Base-by-base conservation (phyloP, 2,113 vertebrate genomes). In the Centropus unirufus region DNA sequence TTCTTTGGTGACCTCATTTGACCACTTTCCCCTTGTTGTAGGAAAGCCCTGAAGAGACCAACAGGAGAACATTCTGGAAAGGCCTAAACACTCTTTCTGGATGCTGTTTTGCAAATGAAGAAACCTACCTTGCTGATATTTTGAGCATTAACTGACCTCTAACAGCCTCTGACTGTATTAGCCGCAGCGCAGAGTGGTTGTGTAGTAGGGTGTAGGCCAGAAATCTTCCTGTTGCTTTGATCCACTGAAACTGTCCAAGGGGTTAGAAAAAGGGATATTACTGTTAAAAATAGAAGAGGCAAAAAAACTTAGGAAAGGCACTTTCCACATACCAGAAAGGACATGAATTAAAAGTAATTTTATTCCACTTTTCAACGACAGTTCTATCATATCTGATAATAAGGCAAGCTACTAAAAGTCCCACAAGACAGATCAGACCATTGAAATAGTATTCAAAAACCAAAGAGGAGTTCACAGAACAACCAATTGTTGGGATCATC, bases 291-390 rank as follows among this genome's bases (percentile, higher is more conserved):
- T 2, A 74, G 39, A 89, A 83, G 29, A 87, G 42, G 42, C 52
- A 91, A 51, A 24, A 67, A 74, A 83, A 51, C 21, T 85, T 68
- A 84, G 68, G 79, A 92, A 94, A 92, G 69, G 89, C 68, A 78
- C 64, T 89, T 84, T 69, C 83, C 85, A 92, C 79, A 42, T 95
- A 95, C 69, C 79, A 81, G 61, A 72, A 90, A 20, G 58, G 58
- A 92, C 57, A 54, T 84, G 69, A 96, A 86, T 86, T 92, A 93
- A 96, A 97, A 96, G 82, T 88, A 81, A 69, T 86, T 97, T 97
- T 97, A 97, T 96, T 97, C 92, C 92, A 93, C 52, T 95, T 96
- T 73, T 95, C 92, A 68, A 81, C 62, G 83, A 94, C 92, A 95
- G 73, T 93, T 95, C 70, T 97, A 93, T 64, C 77, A 69, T 90